phyloP scores from a whole-genome alignment of 2,888 invertebrate species.

The Dorcus parallelipipedus region DNA sequence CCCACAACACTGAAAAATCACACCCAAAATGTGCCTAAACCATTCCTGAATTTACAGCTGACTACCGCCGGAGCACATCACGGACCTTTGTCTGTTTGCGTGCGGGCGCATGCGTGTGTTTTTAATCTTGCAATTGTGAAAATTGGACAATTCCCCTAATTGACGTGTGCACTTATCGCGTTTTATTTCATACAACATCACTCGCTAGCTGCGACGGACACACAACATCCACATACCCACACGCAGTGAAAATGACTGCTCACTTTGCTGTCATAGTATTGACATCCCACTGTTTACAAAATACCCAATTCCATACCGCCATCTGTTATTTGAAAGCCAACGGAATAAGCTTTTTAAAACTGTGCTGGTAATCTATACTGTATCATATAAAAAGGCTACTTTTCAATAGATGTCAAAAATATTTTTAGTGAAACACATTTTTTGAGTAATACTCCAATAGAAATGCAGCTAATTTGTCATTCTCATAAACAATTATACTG shows the following conservation, averaged over 20 bases:
- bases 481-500: no score
- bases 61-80: conserved; percentile 50
- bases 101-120: conserved; percentile 57
- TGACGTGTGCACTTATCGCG: neutral
- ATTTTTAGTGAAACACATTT: no score
- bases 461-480: no score
- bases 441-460: no score
- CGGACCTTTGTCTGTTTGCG: conserved; percentile 60
- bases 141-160: neutral
- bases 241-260: conserved; percentile 1
- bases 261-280: neutral
- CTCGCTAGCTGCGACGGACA: conserved; percentile 1
- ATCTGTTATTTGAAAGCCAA: neutral
- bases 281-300: conserved; percentile 4
- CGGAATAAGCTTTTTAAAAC: no score
- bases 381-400: no score
- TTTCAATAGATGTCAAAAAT: no score
- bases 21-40: conserved; percentile 47
- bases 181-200: neutral
- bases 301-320: neutral
- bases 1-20: conserved; percentile 30
- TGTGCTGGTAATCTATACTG: no score
- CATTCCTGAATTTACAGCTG: conserved; percentile 58
- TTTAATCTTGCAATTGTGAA: conserved; percentile 20
- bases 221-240: conserved; percentile 6